Evolutionary conservation across 2,888 invertebrate genomes (phyloP).

Genomic region (Pachydiplax longipennis): DNA sequence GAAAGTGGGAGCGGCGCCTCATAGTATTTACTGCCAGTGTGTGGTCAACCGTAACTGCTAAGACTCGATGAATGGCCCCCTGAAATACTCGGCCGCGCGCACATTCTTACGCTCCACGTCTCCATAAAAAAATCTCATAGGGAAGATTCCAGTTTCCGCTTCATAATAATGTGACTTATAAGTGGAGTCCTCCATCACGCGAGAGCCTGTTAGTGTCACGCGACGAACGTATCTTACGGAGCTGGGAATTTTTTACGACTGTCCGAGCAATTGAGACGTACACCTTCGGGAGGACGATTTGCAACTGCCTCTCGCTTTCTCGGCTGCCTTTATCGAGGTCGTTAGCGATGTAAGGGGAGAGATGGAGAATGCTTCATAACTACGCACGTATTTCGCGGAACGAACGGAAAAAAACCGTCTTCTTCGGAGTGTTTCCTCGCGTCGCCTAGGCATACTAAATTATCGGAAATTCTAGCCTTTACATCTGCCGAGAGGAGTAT

Average conservation of each 20-base stretch:
- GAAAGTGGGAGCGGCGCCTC: slow-evolving; percentile 22
- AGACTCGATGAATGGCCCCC: slow-evolving; percentile 28
- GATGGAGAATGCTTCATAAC: background rate
- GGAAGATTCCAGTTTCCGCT: slow-evolving; percentile 31
- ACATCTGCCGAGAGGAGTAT: background rate
- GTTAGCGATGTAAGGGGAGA: background rate
- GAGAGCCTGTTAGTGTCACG: slow-evolving; percentile 18
- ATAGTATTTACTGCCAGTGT: slow-evolving; percentile 30
- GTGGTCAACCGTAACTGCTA: slow-evolving; percentile 17
- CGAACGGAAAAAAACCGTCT: background rate
- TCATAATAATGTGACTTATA: slow-evolving; percentile 43
- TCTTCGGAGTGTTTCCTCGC: background rate
- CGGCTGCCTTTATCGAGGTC: slow-evolving; percentile 1
- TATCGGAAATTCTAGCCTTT: background rate
- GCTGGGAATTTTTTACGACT: slow-evolving; percentile 1
- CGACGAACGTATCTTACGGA: background rate
- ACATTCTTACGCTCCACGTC: slow-evolving; percentile 6
- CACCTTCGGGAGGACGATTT: slow-evolving; percentile 24
- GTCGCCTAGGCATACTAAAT: background rate
- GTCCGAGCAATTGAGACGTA: slow-evolving; percentile 8
- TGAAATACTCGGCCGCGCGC: slow-evolving; percentile 16
- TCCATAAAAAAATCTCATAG: slow-evolving; percentile 36
- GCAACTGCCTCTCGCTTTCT: background rate
- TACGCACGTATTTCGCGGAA: background rate
- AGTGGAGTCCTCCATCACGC: slow-evolving; percentile 20